A percentile compares a stretch with the other conserved stretches of the same genome.
Conservation (phyloP, 92 coral and sea anemone species). For the Phenganax stokvisi region DNA sequence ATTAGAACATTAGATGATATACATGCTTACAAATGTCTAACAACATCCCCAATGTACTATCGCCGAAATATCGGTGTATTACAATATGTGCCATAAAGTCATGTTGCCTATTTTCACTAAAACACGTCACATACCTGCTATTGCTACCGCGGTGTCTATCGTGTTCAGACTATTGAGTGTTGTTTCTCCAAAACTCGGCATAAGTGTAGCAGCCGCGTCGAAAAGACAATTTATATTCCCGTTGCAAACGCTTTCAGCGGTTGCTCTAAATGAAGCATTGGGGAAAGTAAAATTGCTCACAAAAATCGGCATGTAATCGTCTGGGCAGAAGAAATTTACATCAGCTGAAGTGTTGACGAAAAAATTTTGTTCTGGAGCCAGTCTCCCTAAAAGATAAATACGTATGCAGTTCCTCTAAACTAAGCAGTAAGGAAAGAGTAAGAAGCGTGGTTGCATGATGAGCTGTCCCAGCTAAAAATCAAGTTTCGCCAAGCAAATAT, state of each 20-base stretch:
- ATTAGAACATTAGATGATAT: not conserved
- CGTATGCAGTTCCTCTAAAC: not conserved
- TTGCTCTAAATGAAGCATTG: conserved; percentile 42
- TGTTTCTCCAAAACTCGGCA: conserved; percentile 49
- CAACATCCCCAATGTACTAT: not conserved
- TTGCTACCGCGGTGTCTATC: conserved; percentile 32
- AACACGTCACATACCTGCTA: conserved; percentile 41
- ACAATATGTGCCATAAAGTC: not conserved
- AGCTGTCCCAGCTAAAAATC: too few relatives aligned
- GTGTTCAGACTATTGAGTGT: conserved; percentile 46
- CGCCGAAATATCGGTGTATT: too few relatives aligned
- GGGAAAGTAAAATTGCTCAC: conserved; percentile 57
- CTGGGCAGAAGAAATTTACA: conserved; percentile 30
- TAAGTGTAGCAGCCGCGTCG: conserved; percentile 66
- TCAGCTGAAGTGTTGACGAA: conserved; percentile 4
- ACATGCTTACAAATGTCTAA: not conserved
- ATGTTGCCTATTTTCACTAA: not conserved
- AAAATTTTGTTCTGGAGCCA: conserved; percentile 21
- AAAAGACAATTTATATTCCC: conserved; percentile 55
- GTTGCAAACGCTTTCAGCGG: conserved; percentile 53
- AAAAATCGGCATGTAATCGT: conserved; percentile 61
- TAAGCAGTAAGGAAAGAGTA: not conserved
- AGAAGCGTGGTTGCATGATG: not conserved
- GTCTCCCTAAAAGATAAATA: conserved; percentile 3
- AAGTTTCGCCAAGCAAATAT: too few relatives aligned